phyloP scores from a whole-genome alignment of 2,113 vertebrate species.

The Anguilla rostrata region DNA sequence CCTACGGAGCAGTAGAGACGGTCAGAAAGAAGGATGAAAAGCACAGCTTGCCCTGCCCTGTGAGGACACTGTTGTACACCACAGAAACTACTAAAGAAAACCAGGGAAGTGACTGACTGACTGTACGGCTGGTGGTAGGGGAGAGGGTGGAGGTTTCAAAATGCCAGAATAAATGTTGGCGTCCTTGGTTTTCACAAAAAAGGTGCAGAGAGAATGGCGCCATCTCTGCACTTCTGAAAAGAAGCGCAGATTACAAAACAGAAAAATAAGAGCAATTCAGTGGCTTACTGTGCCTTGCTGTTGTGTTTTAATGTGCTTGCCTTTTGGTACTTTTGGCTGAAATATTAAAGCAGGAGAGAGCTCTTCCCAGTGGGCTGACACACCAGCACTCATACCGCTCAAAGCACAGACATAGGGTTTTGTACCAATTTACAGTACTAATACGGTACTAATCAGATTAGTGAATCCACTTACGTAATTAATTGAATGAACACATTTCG shows the following conservation, averaged over 20 bases:
- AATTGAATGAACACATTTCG: no score
- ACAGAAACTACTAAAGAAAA: not conserved
- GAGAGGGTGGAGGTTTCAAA: no score
- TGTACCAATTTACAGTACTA: no score
- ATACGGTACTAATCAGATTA: no score
- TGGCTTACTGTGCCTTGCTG: not conserved
- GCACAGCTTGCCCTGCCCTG: not conserved
- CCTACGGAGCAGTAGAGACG: not conserved
- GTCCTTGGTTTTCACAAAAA: not conserved
- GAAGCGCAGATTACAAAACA: not conserved
- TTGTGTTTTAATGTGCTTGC: not conserved
- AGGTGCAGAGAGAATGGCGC: not conserved
- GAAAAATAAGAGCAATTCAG: not conserved
- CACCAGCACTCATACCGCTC: no score
- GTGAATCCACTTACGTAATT: no score
- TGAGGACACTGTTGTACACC: not conserved
- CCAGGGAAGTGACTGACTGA: not conserved
- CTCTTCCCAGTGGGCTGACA: no score
- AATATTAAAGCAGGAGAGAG: not conserved
- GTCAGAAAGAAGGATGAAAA: not conserved
- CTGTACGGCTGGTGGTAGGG: not conserved
- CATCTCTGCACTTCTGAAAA: not conserved
- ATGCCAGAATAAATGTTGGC: not conserved
- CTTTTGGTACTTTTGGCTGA: not conserved
- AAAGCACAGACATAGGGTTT: no score